These are phyloP conservation scores for Trissolcus basalis DNA, from an alignment of 1,140 invertebrate genomes.

Conservation along the genomic window DNA sequence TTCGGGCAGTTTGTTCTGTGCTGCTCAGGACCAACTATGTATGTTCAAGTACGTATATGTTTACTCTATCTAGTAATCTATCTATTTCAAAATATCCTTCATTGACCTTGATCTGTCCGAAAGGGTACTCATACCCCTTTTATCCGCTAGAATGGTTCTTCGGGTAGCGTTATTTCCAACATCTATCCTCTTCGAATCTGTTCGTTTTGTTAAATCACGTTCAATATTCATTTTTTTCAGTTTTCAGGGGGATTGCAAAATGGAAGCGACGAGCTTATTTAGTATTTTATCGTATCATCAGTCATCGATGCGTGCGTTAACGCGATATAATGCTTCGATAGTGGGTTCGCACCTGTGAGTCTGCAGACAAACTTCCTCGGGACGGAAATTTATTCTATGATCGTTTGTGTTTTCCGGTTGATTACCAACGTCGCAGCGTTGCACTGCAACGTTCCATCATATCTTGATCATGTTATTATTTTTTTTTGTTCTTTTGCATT, in stretches of 20 bases:
- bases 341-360: constrained; percentile 49
- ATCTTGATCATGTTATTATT: constrained; percentile 3
- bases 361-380: constrained; percentile 52
- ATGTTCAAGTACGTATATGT: constrained; percentile 59
- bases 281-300: constrained; percentile 57
- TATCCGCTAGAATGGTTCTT: constrained; percentile 15
- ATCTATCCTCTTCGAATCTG: constrained; percentile 5
- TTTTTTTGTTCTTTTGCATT: constrained; percentile 9
- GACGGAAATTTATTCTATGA: constrained; percentile 56
- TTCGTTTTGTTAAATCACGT: background rate
- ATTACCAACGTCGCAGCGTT: constrained; percentile 32
- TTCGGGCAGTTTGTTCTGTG: constrained; percentile 58
- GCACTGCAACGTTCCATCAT: constrained; percentile 20
- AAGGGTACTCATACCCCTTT: constrained; percentile 24
- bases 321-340: constrained; percentile 57
- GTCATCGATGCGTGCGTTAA: constrained; percentile 56
- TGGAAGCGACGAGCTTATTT: constrained; percentile 60
- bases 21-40: constrained; percentile 57
- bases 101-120: constrained; percentile 43
- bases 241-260: constrained; percentile 58
- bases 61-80: constrained; percentile 58
- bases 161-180: constrained; percentile 1
- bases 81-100: constrained; percentile 61
- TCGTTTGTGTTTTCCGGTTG: constrained; percentile 53
- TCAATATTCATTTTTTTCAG: constrained; percentile 30